These are phyloP conservation scores for Acrobasis suavella DNA, from an alignment of 2,888 invertebrate genomes.

Conservation along the genomic window DNA sequence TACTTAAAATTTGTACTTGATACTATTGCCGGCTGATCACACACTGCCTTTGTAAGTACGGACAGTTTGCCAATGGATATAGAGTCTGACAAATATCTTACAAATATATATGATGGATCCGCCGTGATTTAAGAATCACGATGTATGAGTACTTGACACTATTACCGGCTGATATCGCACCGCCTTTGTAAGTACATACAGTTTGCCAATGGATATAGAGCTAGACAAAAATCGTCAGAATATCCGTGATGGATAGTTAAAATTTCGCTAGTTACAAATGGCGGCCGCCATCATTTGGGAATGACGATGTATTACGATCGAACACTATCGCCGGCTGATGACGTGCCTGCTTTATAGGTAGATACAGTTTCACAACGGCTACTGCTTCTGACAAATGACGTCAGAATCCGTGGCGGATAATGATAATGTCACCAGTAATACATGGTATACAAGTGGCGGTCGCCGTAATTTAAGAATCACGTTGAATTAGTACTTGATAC, in stretches of 20 bases:
- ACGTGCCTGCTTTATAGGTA: constrained; percentile 33
- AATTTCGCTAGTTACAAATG: constrained; percentile 73
- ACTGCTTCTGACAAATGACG: constrained; percentile 49
- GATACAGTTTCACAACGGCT: not conserved
- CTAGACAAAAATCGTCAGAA: constrained; percentile 72
- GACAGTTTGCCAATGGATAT: constrained; percentile 26
- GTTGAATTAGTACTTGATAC: constrained; percentile 67
- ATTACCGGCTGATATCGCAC: constrained; percentile 47
- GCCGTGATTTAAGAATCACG: constrained; percentile 62
- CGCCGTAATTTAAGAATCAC: constrained; percentile 61
- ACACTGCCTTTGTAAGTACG: constrained; percentile 30
- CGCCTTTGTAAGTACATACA: constrained; percentile 25
- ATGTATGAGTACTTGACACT: constrained; percentile 62
- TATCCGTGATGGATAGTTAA: constrained; percentile 72
- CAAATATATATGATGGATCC: constrained; percentile 70
- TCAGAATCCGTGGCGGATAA: constrained; percentile 69
- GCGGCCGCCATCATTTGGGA: constrained; percentile 58
- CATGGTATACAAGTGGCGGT: constrained; percentile 47
- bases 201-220: constrained; percentile 44
- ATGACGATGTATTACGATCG: constrained; percentile 64
- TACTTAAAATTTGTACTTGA: constrained; percentile 62
- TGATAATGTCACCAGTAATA: constrained; percentile 37
- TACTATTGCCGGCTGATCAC: constrained; percentile 51
- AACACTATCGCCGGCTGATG: constrained; percentile 50
- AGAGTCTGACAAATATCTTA: constrained; percentile 53